These are phyloP conservation scores for Channa maculata DNA, from an alignment of 2,113 vertebrate genomes.

Conservation along the genomic window DNA sequence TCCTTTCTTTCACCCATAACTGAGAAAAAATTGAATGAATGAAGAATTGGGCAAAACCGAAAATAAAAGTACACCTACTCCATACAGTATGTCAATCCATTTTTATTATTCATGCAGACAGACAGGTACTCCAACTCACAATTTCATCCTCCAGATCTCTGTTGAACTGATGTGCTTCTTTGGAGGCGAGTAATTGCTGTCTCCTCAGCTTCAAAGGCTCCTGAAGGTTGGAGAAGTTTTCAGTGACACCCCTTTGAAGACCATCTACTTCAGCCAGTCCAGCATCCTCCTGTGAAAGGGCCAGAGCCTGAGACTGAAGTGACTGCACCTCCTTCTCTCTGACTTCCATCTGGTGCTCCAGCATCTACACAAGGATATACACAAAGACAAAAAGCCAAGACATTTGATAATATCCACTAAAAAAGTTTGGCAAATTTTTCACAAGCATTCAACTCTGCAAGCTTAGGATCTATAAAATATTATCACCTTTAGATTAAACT, in stretches of 20 bases:
- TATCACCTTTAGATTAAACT: background rate
- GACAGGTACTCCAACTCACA: conserved; percentile 78
- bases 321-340: conserved; percentile 93
- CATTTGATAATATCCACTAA: conserved; percentile 1
- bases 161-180: conserved; percentile 94
- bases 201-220: conserved; percentile 87
- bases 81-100: background rate
- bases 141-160: conserved; percentile 94
- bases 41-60: conserved; percentile 1
- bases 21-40: conserved; percentile 56
- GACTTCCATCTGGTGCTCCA: conserved; percentile 93
- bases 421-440: background rate
- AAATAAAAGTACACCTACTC: background rate
- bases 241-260: conserved; percentile 85
- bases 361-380: conserved; percentile 82
- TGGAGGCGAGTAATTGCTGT: conserved; percentile 87
- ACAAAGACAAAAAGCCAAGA: background rate
- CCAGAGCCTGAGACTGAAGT: conserved; percentile 88
- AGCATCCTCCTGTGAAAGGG: conserved; percentile 89
- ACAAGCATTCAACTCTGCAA: background rate
- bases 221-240: conserved; percentile 85
- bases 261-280: conserved; percentile 87
- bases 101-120: background rate
- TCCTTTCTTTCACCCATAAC: conserved; percentile 93
- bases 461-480: background rate